Conservation (phyloP, 2,113 vertebrate species). For the Entelurus aequoreus region DNA sequence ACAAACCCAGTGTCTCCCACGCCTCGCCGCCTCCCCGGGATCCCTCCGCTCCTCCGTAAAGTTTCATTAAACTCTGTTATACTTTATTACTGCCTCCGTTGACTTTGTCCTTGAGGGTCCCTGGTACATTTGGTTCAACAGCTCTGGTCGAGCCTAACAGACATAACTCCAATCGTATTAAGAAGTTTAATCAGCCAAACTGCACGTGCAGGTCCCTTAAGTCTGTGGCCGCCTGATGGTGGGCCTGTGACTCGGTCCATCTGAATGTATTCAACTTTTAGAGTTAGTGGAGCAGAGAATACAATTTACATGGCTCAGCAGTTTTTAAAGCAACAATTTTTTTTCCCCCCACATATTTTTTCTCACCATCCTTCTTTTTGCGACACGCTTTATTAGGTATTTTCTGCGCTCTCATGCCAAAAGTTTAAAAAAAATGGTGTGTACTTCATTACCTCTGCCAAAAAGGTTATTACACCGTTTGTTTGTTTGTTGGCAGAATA, state of each 20-base stretch:
- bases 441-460: not conserved
- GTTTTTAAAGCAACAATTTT: not conserved
- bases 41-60: too few relatives aligned
- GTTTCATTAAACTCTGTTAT: too few relatives aligned
- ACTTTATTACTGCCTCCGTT: too few relatives aligned
- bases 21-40: too few relatives aligned
- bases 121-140: too few relatives aligned
- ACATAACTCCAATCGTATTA: not conserved
- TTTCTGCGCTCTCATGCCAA: not conserved
- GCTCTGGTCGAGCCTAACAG: too few relatives aligned
- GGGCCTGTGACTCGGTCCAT: not conserved
- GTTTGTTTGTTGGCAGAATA: not conserved
- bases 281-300: conserved; percentile 8
- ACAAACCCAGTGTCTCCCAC: too few relatives aligned
- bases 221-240: conserved; percentile 7
- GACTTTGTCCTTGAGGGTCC: too few relatives aligned
- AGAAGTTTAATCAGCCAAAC: conserved; percentile 9
- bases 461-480: too few relatives aligned
- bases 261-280: conserved; percentile 7
- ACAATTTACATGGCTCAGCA: conserved; percentile 8
- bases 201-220: not conserved
- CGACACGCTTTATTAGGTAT: not conserved
- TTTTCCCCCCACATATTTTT: not conserved
- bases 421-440: not conserved
- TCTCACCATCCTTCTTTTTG: not conserved